Evolutionary conservation across 2,797 vertebrate genomes (phyloP), one percentile per base, ranked within the genome.

Genomic region (Salmo trutta): DNA sequence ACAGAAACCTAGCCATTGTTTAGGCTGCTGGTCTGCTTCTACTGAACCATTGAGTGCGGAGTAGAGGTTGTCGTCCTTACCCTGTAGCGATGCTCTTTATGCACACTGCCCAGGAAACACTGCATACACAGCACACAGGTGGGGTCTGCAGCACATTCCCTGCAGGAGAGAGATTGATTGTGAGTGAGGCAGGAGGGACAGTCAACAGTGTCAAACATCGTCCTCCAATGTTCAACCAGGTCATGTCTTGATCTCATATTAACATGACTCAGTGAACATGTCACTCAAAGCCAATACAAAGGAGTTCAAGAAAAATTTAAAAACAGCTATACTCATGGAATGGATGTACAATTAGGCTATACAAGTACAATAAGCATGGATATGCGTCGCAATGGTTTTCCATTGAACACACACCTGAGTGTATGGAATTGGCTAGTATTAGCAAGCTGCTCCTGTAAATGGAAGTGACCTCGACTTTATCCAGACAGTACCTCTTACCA

Each of bases 51-150:
- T 21, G 36, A 73, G 71, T 51, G 74, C 71, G 71, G 4, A 52
- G 14, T 47, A 1, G 10, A 47, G 41, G 41, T 47, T 21, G 29
- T 36, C 24, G 12, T 21, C 2, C 96, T 94, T 87, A 99, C 98
- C 94, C 97, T 95, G 88, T 99, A 99, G 71, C 97, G 96, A 84
- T 99, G 98, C 5, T 97, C 96, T 94, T 95, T 96, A 86, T 99
- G 98, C 87, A 97, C 90, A 78, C 98, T 99, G 85, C 95, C 96
- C 88, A 98, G 92, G 93, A 99, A 99, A 91, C 98, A 99, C 91
- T 97, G 95, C 98, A 99, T 99, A 89, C 98, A 99, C 76, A 99
- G 92, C 71, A 99, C 98, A 88, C 98, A 99, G 36, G 98, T 99
- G 6, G 97, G 96, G 82, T 99, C 98, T 54, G 98, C 96, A 10